Evolutionary conservation across 1,140 invertebrate genomes (phyloP), one percentile per base, ranked within the genome.

Genomic region (Microplitis mediator): DNA sequence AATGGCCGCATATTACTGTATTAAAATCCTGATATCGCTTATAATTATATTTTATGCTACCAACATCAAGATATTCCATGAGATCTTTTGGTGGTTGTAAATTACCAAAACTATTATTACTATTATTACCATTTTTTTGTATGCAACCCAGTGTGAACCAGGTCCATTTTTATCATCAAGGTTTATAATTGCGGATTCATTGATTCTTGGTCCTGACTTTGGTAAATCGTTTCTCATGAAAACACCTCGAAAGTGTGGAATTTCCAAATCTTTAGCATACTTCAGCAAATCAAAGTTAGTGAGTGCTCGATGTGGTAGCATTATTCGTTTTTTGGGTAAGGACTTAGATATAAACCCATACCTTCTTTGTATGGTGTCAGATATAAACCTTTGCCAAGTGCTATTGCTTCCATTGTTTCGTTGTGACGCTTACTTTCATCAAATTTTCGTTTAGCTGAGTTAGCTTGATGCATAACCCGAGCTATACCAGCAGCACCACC

Each of bases 331-430:
- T 74, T 74, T 75, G 6, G 45, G 13, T 71, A 36, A 8, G 45
- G 14, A 0, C 36, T 23, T 11, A 72, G 54, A 65, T 69, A 69
- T n/a, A 80, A 62, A 58, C 80, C 80, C 3, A 70, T 36, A 4
- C 52, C 80, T 78, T 66, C 81, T 74, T 80, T 78, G 63, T 80
- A 78, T 56, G 74, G 81, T 72, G 78, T 80, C 45, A 81, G 63
- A 74, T 72, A 75, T 34, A 82, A 58, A 32, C 79, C 79, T 52
- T 77, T 77, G 39, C 79, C 81, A 31, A 83, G 23, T 31, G 79
- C 80, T 50, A 81, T 81, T 4, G 76, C 62, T 76, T 82, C 82
- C 76, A 84, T 82, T 68, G 35, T 74, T 74, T 75, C 66, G 71
- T 68, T 80, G 60, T 81, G 80, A 14, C 79, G 75, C 58, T 72